These are phyloP conservation scores for Ips typographus DNA, from an alignment of 1,140 invertebrate species.

Conservation along the genomic window DNA sequence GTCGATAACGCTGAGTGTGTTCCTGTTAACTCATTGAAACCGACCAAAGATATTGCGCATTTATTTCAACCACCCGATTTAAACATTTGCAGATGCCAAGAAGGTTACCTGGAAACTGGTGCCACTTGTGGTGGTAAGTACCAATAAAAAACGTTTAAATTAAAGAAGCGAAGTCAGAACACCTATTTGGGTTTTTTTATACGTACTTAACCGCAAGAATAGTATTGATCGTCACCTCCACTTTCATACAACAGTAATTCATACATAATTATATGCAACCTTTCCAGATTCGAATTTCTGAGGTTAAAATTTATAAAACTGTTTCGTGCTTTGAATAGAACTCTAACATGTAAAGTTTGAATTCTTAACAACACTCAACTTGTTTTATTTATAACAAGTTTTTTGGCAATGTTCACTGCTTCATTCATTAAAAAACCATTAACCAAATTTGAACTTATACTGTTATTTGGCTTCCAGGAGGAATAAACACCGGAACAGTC, in stretches of 20 bases:
- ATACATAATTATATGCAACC: constrained; percentile 33
- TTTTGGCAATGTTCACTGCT: neutral
- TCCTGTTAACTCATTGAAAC: constrained; percentile 15
- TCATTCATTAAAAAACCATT: neutral
- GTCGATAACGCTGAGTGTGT: constrained; percentile 41
- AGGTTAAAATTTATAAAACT: constrained; percentile 3
- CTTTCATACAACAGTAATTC: constrained; percentile 26
- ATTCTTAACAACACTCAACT: too few species aligned
- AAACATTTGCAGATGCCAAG: constrained; percentile 37
- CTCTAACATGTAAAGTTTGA: too few species aligned
- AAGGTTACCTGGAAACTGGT: constrained; percentile 33
- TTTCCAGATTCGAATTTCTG: constrained; percentile 27
- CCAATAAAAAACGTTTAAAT: neutral
- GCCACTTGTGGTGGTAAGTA: constrained; percentile 38
- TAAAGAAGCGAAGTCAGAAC: too few species aligned
- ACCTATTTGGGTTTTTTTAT: too few species aligned
- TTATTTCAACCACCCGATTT: constrained; percentile 10
- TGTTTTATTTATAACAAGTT: neutral
- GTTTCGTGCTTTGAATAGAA: neutral
- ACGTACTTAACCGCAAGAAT: constrained; percentile 15
- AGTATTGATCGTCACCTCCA: constrained; percentile 30
- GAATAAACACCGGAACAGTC: constrained; percentile 1
- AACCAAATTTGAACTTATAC: neutral
- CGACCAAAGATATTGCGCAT: constrained; percentile 11
- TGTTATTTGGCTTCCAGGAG: constrained; percentile 1